These are phyloP conservation scores for Poicephalus meyeri DNA, from an alignment of 2,113 vertebrate genomes.

Conservation along the genomic window DNA sequence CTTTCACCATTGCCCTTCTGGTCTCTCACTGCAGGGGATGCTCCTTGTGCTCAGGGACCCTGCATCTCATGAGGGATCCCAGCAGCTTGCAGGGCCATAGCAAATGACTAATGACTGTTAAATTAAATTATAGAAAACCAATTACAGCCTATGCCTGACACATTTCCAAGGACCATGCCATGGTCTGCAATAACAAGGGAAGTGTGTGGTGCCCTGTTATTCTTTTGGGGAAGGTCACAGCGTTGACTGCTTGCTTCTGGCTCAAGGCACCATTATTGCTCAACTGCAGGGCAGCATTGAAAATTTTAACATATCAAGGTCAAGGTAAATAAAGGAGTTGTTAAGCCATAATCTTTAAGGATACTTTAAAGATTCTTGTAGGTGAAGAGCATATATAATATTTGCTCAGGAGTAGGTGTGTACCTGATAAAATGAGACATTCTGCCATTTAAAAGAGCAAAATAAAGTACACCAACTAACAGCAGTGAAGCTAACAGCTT, in stretches of 20 bases:
- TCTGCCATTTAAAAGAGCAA: constrained; percentile 1
- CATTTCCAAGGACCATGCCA: not conserved
- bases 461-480: too few species aligned
- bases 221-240: not conserved
- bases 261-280: constrained; percentile 2
- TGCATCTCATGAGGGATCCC: not conserved
- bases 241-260: not conserved
- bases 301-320: constrained; percentile 45
- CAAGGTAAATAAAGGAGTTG: constrained; percentile 43
- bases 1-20: not conserved
- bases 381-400: constrained; percentile 9
- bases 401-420: constrained; percentile 51
- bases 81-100: not conserved
- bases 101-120: constrained; percentile 22
- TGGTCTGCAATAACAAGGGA: constrained; percentile 1
- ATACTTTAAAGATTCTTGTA: constrained; percentile 44
- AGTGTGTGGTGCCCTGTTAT: not conserved
- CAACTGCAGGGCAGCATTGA: not conserved
- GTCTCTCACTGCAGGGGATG: not conserved
- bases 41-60: not conserved
- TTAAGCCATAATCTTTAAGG: constrained; percentile 54
- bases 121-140: constrained; percentile 26
- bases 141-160: constrained; percentile 12
- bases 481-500: too few species aligned
- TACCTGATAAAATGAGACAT: constrained; percentile 22